Base-by-base conservation (phyloP, 2,797 vertebrate species). In the Enoplosus armatus region DNA sequence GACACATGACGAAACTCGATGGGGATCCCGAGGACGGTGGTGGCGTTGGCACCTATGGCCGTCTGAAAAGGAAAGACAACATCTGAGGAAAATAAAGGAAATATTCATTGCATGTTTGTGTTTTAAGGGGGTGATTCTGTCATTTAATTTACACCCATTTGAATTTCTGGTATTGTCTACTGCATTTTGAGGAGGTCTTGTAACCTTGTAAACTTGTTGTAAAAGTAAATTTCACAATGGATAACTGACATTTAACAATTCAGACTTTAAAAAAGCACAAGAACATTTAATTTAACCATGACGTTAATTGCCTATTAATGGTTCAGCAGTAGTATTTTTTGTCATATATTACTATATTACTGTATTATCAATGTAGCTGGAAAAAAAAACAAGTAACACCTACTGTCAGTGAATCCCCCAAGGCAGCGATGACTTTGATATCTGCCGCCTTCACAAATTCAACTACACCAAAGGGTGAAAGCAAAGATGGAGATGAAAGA, bases 361-460 rank as follows among this genome's bases (percentile, higher is more conserved):
- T 24, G 7, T 24, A 15, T 53, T 14, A 51, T 3, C 4, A 24
- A 8, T 47, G n/a, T 2, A 47, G 45, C 37, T 48, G 24, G 35
- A 35, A 53, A 39, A 18, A 27, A 67, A 67, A 74, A 55, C 6
- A 66, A 53, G 47, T 24, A 39, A 43, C 58, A 91, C 97, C 94
- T 94, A 99, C 98, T 3, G 97, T 99, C 70, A 99, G 58, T 14
- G 98, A 99, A 88, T 99, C 98, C 10, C 98, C 98, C 86, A 99
- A 48, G 12, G 97, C 98, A 68, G 95, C 97, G 14, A 99, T 95
- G 60, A 98, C 95, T 83, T 88, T 96, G 91, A 99, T 97, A 88
- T 99, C 98, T 0, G 96, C 97, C 0, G 96, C 95, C 78, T 93
- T 99, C 93, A 99, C 95, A 72, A 92, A 90, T 83, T 99, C 97